phyloP scores from a whole-genome alignment of 2,113 vertebrate species.

The Psephotus haematonotus region DNA sequence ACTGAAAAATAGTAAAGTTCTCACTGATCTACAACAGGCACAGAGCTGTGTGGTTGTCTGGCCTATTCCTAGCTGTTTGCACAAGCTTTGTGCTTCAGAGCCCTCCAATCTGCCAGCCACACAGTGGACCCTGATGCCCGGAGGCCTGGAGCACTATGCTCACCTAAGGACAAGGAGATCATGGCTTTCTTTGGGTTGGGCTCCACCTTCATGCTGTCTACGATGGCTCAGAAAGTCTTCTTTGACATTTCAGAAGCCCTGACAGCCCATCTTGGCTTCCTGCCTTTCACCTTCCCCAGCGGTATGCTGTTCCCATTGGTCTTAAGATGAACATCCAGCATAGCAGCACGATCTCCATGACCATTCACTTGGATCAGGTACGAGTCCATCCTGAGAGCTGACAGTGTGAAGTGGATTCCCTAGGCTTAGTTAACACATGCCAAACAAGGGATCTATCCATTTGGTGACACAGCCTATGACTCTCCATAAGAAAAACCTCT shows the following conservation, averaged over 20 bases:
- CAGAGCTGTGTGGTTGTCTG: not conserved
- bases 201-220: conserved; percentile 91
- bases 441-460: not conserved
- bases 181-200: conserved; percentile 89
- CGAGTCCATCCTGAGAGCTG: conserved; percentile 75
- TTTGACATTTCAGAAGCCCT: conserved; percentile 89
- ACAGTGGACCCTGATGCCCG: not conserved
- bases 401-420: not conserved
- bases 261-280: conserved; percentile 86
- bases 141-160: conserved; percentile 27
- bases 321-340: conserved; percentile 74
- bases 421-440: not conserved
- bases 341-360: not conserved
- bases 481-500: not conserved
- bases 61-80: not conserved
- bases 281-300: conserved; percentile 72
- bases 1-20: not conserved
- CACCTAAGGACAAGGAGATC: conserved; percentile 94
- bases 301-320: conserved; percentile 58
- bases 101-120: not conserved
- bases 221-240: conserved; percentile 91
- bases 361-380: conserved; percentile 81
- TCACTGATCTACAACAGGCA: not conserved
- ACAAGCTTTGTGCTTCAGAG: not conserved
- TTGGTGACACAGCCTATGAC: not conserved